A percentile compares a stretch with the other conserved stretches of the same genome.
Conservation (phyloP, 23 tunicate genomes). For the Diplosoma virens region DNA sequence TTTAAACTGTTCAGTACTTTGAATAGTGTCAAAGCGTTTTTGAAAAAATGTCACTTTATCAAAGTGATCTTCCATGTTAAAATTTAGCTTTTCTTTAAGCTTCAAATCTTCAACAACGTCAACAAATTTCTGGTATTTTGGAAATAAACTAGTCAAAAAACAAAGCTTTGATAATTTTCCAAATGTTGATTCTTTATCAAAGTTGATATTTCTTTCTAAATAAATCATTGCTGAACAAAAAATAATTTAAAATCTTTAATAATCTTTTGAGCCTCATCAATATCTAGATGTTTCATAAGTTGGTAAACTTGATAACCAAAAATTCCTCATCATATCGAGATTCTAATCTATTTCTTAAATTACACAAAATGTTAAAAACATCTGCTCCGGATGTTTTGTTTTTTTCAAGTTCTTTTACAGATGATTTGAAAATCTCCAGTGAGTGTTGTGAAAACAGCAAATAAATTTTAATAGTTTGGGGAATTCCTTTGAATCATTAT, state of each 20-base stretch:
- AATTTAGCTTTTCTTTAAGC: too few relatives aligned
- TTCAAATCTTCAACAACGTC: neutral
- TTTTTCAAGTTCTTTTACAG: neutral
- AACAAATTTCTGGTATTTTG: neutral
- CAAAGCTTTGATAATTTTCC: constrained; percentile 1
- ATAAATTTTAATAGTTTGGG: neutral
- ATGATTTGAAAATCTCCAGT: neutral
- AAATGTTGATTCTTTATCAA: neutral
- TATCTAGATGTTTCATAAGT: neutral
- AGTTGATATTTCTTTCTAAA: neutral
- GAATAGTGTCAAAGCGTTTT: too few relatives aligned
- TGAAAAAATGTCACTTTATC: too few relatives aligned
- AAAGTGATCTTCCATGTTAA: too few relatives aligned
- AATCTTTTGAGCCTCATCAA: neutral
- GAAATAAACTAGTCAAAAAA: neutral
- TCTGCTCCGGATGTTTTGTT: neutral
- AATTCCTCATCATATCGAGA: constrained; percentile 1
- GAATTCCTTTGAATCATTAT: neutral
- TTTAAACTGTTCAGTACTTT: too few relatives aligned
- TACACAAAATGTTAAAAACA: neutral
- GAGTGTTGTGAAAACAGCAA: neutral
- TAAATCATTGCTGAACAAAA: neutral
- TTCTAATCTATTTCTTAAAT: neutral
- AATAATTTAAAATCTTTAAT: neutral
- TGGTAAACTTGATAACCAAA: constrained; percentile 1